Evolutionary conservation across 37 sponge, comb jelly and placozoan genomes (phyloP).

Genomic region (Hormiphora californensis): DNA sequence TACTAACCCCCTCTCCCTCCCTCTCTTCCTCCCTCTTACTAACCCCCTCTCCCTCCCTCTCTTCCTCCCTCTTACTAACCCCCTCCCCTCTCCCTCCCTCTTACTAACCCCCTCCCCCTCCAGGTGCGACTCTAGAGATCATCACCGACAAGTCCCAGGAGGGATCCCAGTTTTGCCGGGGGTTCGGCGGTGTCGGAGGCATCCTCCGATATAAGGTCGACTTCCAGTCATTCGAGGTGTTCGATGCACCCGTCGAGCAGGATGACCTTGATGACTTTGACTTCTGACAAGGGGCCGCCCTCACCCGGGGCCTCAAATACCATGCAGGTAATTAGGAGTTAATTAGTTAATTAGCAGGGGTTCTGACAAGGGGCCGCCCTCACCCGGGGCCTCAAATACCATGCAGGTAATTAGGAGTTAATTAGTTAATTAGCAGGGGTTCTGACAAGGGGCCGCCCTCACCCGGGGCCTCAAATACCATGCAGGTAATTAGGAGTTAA

Average conservation of each 20-base stretch:
- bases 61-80: too few relatives aligned
- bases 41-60: too few relatives aligned
- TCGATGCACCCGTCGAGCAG: constrained; percentile 68
- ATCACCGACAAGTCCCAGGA: constrained; percentile 97
- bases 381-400: constrained; percentile 46
- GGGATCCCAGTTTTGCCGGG: constrained; percentile 98
- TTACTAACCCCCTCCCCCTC: background rate
- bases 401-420: too few relatives aligned
- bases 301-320: constrained; percentile 48
- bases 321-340: too few relatives aligned
- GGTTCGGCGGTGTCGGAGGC: constrained; percentile 99
- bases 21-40: too few relatives aligned
- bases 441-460: constrained; percentile 55
- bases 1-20: too few relatives aligned
- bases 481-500: too few relatives aligned
- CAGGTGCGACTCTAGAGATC: constrained; percentile 85
- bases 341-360: constrained; percentile 77
- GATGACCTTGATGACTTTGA: constrained; percentile 78
- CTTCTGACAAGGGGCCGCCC: constrained; percentile 57
- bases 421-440: constrained; percentile 77
- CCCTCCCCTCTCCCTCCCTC: background rate
- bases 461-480: constrained; percentile 49
- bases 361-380: constrained; percentile 57
- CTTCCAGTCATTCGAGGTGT: constrained; percentile 89
- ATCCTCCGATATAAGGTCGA: constrained; percentile 76